Conservation (phyloP, 92 coral and sea anemone species). For the Palythoa heliodiscus region DNA sequence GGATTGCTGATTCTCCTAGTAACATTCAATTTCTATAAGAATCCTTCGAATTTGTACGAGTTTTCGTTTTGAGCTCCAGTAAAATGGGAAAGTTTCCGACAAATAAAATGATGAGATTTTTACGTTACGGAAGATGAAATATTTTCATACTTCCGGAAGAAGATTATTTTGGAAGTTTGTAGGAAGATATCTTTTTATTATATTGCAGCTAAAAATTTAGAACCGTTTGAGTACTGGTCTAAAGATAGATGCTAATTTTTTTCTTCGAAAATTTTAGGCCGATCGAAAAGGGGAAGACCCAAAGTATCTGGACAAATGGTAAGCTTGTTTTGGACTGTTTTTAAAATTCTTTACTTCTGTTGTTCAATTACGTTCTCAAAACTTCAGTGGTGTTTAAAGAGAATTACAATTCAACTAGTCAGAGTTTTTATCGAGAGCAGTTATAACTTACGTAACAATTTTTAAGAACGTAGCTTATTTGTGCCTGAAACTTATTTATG, state of each 20-base stretch:
- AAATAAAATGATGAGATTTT: not conserved
- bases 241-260: not conserved
- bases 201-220: not conserved
- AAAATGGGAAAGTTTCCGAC: not conserved
- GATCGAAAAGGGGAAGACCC: conserved; percentile 44
- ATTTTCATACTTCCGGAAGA: conserved; percentile 36
- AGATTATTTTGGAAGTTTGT: conserved; percentile 9
- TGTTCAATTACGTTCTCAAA: not conserved
- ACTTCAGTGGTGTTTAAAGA: not conserved
- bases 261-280: conserved; percentile 12
- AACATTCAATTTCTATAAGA: conserved; percentile 45
- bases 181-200: not conserved
- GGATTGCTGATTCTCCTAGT: conserved; percentile 44
- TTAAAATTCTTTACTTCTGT: not conserved
- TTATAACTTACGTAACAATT: too few species aligned
- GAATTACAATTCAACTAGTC: too few species aligned
- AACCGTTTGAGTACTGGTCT: not conserved
- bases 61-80: conserved; percentile 9
- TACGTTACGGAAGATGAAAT: not conserved
- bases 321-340: not conserved
- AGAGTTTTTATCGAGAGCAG: too few species aligned
- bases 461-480: too few species aligned
- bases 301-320: conserved; percentile 36
- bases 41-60: conserved; percentile 10
- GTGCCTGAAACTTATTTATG: too few species aligned